Conservation (phyloP, 2,113 vertebrate genomes). For the Empidonax alnorum region DNA sequence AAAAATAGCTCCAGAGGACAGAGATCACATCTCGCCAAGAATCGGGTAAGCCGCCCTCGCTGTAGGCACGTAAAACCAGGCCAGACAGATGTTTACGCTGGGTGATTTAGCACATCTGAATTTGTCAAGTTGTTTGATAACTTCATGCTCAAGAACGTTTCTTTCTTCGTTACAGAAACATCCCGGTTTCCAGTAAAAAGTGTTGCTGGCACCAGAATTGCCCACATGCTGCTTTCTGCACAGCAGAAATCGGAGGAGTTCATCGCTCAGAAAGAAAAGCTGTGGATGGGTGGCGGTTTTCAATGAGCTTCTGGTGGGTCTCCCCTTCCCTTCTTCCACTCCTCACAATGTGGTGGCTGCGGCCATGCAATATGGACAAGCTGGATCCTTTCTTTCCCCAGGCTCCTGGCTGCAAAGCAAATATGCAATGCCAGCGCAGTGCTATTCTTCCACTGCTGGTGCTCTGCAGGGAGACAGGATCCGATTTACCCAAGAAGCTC, state of each 20-base stretch:
- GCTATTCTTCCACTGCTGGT: neutral
- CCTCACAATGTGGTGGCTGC: neutral
- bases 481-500: neutral
- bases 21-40: neutral
- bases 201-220: neutral
- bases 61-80: conserved; percentile 4
- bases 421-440: neutral
- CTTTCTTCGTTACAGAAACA: conserved; percentile 31
- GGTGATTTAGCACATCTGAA: neutral
- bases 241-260: neutral
- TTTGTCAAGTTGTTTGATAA: conserved; percentile 60
- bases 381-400: neutral
- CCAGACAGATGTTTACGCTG: neutral
- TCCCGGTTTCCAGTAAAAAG: conserved; percentile 40
- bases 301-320: neutral
- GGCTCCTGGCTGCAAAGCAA: conserved; percentile 7
- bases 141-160: neutral
- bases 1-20: conserved; percentile 32
- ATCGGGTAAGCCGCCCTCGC: neutral
- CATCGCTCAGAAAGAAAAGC: neutral
- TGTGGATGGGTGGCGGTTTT: neutral
- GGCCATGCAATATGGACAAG: neutral
- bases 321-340: neutral
- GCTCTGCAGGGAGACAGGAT: neutral
- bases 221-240: neutral